A percentile compares a stretch with the other conserved stretches of the same genome.
Conservation (phyloP, 2,113 vertebrate genomes). For the Amphiprion percula region DNA sequence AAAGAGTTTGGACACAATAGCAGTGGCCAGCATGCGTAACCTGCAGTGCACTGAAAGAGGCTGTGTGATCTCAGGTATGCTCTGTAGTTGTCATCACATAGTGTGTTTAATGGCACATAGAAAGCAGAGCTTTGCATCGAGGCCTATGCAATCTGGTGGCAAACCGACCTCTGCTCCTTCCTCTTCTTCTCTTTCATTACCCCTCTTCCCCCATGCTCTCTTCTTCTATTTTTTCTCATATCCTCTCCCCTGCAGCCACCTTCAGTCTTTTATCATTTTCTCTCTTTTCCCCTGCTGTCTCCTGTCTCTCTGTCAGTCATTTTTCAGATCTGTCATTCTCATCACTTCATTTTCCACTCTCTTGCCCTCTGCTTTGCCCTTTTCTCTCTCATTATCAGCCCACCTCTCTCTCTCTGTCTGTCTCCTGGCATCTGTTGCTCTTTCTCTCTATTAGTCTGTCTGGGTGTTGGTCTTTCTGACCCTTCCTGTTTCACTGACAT, state of each 20-base stretch:
- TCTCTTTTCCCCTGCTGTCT: neutral
- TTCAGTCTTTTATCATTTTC: neutral
- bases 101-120: neutral
- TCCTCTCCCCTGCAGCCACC: neutral
- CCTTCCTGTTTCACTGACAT: slow-evolving; percentile 66
- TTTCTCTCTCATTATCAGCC: slow-evolving; percentile 6
- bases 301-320: slow-evolving; percentile 9
- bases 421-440: slow-evolving; percentile 16
- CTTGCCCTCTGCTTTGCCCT: neutral
- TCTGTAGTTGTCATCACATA: neutral
- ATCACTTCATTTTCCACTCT: slow-evolving; percentile 30
- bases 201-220: neutral
- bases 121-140: neutral
- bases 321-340: slow-evolving; percentile 12
- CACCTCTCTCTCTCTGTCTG: neutral
- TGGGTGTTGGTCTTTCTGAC: slow-evolving; percentile 51
- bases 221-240: neutral
- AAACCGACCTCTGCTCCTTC: neutral
- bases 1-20: slow-evolving; percentile 74
- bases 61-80: slow-evolving; percentile 34
- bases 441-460: slow-evolving; percentile 9
- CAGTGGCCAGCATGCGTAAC: slow-evolving; percentile 4
- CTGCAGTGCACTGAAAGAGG: slow-evolving; percentile 4
- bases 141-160: neutral
- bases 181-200: neutral